Evolutionary conservation across 23 tunicate species (phyloP).

Genomic region (Halocynthia aurantium): DNA sequence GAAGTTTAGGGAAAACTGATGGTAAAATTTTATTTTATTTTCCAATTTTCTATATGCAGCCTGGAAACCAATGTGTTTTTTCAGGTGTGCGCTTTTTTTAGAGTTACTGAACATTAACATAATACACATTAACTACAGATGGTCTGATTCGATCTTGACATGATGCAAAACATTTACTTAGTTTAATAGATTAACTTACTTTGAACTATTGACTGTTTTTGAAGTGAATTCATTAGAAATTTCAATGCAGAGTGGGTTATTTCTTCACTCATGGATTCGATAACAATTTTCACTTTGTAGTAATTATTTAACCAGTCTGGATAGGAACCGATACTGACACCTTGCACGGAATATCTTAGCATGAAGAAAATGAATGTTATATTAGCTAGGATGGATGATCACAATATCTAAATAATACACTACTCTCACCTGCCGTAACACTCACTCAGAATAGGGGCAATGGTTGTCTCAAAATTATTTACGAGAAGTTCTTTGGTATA

Average conservation of each 20-base stretch:
- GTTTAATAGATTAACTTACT: conserved; percentile 10
- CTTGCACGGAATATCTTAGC: conserved; percentile 32
- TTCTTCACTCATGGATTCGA: conserved; percentile 58
- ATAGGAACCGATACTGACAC: conserved; percentile 83
- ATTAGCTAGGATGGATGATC: no score
- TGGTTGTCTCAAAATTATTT: conserved; percentile 54
- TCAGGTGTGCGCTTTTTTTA: no score
- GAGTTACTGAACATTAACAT: not conserved
- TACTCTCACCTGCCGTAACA: conserved; percentile 54
- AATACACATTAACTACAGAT: not conserved
- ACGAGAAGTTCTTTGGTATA: conserved; percentile 34
- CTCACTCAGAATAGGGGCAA: conserved; percentile 34
- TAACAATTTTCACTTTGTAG: conserved; percentile 77
- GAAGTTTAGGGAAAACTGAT: no score
- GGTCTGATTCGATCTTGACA: not conserved
- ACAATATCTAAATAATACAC: no score
- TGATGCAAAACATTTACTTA: not conserved
- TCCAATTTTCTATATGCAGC: no score
- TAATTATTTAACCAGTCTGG: conserved; percentile 91
- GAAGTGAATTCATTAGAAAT: conserved; percentile 34
- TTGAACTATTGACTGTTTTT: conserved; percentile 4
- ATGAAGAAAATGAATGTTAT: no score
- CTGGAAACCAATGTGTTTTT: no score
- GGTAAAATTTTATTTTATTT: no score
- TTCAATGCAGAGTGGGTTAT: conserved; percentile 32